Base-by-base conservation (phyloP, 1,140 invertebrate genomes). In the Ganaspis sp. region DNA sequence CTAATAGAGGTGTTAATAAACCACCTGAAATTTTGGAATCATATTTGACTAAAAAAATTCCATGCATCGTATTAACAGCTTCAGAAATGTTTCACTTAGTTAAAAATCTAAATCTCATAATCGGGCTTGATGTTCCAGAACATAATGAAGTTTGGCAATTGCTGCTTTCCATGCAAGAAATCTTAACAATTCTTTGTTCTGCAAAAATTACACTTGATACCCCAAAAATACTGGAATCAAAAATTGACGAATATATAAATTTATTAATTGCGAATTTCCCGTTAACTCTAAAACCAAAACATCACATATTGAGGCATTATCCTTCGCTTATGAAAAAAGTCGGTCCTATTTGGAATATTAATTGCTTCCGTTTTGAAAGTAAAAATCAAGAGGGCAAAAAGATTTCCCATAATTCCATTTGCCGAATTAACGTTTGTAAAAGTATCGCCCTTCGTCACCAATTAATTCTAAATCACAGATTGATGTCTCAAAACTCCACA, bases 251-350 rank as follows among this genome's bases (percentile, higher is more conserved):
- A 49, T 49, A 49, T 49, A 8, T 49, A 45, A 23, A 45, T 34
- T 21, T 29, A 9, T 26, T 37, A 11, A 38, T 11, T 23, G 8
- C 17, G 12, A 42, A 38, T 6, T 49, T 64, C 19, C 53, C 26
- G 19, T 15, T 0, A 9, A 17, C 1, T 0, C 2, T 80, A 15
- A 80, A 72, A 74, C 73, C 75, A 4, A 82, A 82, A 54, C 73
- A 79, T 75, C 81, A 84, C 38, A 70, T 77, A 15, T 21, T 81
- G 29, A 3, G 78, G 0, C 83, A 84, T 29, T 82, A 82, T 72
- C 1, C 70, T 12, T 34, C n/a, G 29, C 54, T 76, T n/a, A 84
- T 84, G 73, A 40, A 19, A 72, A 53, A 72, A 49, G 70, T 78
- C n/a, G 83, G 83, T 3, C 74, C 79, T 17, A 17, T 81, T 0